A percentile compares a stretch with the other conserved stretches of the same genome.
These are phyloP conservation scores for Rallus limicola DNA, from an alignment of 2,113 vertebrate species.

Conservation along the genomic window DNA sequence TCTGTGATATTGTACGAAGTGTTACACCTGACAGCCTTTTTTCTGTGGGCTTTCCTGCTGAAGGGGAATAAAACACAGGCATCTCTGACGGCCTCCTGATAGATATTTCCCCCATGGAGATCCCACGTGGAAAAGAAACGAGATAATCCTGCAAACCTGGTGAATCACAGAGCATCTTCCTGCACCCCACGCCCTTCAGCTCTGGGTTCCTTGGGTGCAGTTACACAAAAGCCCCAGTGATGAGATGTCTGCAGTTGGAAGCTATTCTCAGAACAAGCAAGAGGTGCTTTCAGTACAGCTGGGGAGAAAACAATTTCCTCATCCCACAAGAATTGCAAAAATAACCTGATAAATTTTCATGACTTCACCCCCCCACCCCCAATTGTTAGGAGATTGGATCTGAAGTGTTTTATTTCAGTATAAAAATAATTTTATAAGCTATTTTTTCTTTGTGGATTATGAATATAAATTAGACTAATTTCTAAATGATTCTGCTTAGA, in stretches of 20 bases:
- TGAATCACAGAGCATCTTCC: background rate
- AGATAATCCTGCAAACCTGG: background rate
- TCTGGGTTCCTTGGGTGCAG: background rate
- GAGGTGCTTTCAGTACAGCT: background rate
- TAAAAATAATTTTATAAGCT: background rate
- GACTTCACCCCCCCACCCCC: background rate
- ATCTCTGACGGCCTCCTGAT: background rate
- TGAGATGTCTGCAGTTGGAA: background rate
- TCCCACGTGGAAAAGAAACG: background rate
- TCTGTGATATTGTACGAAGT: background rate
- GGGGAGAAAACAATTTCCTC: background rate
- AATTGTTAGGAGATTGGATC: background rate
- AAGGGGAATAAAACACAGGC: background rate
- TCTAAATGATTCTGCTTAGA: background rate
- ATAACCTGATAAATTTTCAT: constrained; percentile 5
- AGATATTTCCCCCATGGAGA: background rate
- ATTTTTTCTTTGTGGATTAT: background rate
- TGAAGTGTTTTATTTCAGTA: background rate
- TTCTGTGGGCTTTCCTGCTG: background rate
- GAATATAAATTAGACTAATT: background rate
- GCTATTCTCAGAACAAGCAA: background rate
- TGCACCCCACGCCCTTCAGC: background rate
- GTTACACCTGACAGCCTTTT: background rate
- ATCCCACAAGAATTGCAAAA: constrained; percentile 1
- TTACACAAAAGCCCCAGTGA: background rate